Evolutionary conservation across 2,888 invertebrate genomes (phyloP), one percentile per base, ranked within the genome.

Genomic region (Parnassius orleans): DNA sequence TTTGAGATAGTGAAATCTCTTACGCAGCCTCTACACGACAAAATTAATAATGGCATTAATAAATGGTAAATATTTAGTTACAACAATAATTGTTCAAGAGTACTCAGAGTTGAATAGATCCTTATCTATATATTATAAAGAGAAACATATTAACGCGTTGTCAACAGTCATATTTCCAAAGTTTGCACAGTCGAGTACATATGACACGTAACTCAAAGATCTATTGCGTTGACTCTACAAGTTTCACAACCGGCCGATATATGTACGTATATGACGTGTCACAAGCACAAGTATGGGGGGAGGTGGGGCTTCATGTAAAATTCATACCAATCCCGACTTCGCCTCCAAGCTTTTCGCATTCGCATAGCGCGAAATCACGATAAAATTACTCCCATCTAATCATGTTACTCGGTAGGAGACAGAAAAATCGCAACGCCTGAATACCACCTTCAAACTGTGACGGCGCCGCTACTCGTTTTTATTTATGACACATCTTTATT

Each of bases 361-460:
- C 70, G 70, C 67, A 58, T 55, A 73, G 72, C 75, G 77, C 72
- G 84, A 84, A 85, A 86, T 83, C 77, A 77, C 81, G 80, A 84
- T 84, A 82, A 85, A 87, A 87, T 88, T 86, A 87, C 87, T 79
- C 75, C 76, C 77, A 81, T 84, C 81, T 87, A 87, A 88, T 88
- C 83, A 81, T 77, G 82, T 86, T 87, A 83, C 75, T 78, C 73
- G 61, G 67, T 62, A 64, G 73, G 73, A 73, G 75, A 71, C 70
- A 72, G 72, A 67, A 64, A 67, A 74, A 75, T 77, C 72, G 72
- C 69, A 71, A 68, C 71, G 67, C 71, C 70, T 68, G 68, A 67
- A 67, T 71, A 69, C 66, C 60, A 63, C 65, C 63, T 63, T 50
- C 58, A 63, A 67, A 67, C 62, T 63, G 56, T 62, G 62, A 57